Conservation (phyloP, 2,113 vertebrate genomes). For the Dasyornis broadbenti region DNA sequence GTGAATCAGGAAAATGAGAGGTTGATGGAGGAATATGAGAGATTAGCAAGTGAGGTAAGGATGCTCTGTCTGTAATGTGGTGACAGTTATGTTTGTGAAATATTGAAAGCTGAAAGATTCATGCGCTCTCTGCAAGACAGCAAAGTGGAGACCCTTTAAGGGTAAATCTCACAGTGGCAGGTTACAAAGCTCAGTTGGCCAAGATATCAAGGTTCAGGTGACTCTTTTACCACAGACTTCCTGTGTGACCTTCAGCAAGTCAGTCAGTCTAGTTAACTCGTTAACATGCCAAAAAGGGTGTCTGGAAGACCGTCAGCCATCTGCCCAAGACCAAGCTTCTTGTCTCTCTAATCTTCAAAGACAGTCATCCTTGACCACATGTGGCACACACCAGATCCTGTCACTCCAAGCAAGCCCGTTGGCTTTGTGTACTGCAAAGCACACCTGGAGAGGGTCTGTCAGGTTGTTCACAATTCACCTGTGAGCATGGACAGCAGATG, state of each 20-base stretch:
- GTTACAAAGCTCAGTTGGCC: background rate
- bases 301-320: background rate
- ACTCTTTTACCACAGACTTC: background rate
- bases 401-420: background rate
- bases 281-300: background rate
- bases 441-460: background rate
- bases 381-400: background rate
- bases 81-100: background rate
- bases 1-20: constrained; percentile 99
- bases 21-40: constrained; percentile 98
- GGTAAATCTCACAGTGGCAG: background rate
- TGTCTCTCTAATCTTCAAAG: background rate
- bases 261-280: background rate
- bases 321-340: background rate
- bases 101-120: background rate
- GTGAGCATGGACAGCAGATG: background rate
- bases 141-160: background rate
- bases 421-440: background rate
- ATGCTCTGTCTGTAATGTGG: background rate
- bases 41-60: constrained; percentile 95
- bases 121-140: background rate
- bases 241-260: background rate
- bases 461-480: background rate
- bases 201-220: background rate
- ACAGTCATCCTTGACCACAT: background rate